Percentiles rank a stretch among this genome's conserved stretches.
phyloP scores from a whole-genome alignment of 2,113 vertebrate species.

The Thunnus maccoyii region DNA sequence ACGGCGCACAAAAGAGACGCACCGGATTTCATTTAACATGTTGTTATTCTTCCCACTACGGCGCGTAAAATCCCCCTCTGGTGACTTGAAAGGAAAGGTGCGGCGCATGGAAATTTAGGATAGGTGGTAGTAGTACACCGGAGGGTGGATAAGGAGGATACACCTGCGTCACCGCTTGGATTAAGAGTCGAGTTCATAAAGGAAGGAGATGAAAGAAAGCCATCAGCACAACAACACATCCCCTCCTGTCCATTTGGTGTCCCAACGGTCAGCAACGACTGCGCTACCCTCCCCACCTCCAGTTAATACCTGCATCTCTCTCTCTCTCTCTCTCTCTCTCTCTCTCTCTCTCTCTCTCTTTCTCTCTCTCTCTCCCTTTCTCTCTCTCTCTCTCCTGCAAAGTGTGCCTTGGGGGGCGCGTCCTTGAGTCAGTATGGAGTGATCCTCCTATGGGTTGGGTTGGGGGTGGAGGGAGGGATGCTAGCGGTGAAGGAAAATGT shows the following conservation, averaged over 20 bases:
- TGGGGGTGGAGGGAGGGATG: neutral
- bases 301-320: conserved; percentile 59
- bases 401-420: conserved; percentile 33
- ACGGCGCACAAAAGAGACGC: conserved; percentile 61
- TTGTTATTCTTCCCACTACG: conserved; percentile 28
- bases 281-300: conserved; percentile 53
- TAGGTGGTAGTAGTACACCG: conserved; percentile 8
- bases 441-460: conserved; percentile 11
- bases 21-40: conserved; percentile 40
- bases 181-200: conserved; percentile 22
- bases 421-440: conserved; percentile 19
- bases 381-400: neutral
- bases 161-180: conserved; percentile 60
- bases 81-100: conserved; percentile 28
- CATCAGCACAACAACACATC: conserved; percentile 33
- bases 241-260: conserved; percentile 26
- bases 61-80: conserved; percentile 53
- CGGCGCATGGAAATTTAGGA: conserved; percentile 24
- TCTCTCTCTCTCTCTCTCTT: conserved; percentile 29
- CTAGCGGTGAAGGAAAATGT: neutral
- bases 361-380: conserved; percentile 10
- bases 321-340: conserved; percentile 47
- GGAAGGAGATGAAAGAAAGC: conserved; percentile 18
- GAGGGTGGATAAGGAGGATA: conserved; percentile 15
- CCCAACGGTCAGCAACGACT: conserved; percentile 40